phyloP scores from a whole-genome alignment of 2,797 vertebrate genomes.

The Girardinus metallicus region DNA sequence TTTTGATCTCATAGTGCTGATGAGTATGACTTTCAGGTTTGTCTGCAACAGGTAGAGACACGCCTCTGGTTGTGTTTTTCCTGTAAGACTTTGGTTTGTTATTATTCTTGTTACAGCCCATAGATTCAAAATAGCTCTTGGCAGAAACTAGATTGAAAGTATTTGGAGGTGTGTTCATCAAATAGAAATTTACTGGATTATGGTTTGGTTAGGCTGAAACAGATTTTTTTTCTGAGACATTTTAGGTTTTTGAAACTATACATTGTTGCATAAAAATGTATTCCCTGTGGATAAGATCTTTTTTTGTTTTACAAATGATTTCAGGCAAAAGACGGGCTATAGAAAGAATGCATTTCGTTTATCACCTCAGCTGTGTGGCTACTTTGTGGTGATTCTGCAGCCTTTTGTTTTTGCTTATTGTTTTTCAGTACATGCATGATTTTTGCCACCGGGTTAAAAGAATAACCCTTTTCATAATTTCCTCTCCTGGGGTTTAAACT shows the following conservation, averaged over 20 bases:
- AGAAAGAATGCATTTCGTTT: background rate
- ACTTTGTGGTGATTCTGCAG: conserved; percentile 11
- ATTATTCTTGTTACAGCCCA: conserved; percentile 32
- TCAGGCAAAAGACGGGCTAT: background rate
- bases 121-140: conserved; percentile 37
- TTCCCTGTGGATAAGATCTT: background rate
- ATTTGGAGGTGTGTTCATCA: background rate
- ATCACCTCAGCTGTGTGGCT: background rate
- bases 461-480: conserved; percentile 8
- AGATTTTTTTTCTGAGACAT: too few relatives aligned
- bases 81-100: conserved; percentile 25
- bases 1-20: background rate
- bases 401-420: conserved; percentile 14
- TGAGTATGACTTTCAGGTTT: conserved; percentile 12
- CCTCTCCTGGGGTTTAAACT: conserved; percentile 39
- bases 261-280: background rate
- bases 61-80: conserved; percentile 20
- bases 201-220: background rate
- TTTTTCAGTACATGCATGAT: background rate
- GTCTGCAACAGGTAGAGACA: conserved; percentile 52
- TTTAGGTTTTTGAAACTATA: background rate
- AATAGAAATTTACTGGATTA: conserved; percentile 3
- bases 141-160: background rate
- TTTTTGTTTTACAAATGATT: background rate
- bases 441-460: background rate